phyloP scores from a whole-genome alignment of 1,140 invertebrate genomes.

The Sitodiplosis mosellana region DNA sequence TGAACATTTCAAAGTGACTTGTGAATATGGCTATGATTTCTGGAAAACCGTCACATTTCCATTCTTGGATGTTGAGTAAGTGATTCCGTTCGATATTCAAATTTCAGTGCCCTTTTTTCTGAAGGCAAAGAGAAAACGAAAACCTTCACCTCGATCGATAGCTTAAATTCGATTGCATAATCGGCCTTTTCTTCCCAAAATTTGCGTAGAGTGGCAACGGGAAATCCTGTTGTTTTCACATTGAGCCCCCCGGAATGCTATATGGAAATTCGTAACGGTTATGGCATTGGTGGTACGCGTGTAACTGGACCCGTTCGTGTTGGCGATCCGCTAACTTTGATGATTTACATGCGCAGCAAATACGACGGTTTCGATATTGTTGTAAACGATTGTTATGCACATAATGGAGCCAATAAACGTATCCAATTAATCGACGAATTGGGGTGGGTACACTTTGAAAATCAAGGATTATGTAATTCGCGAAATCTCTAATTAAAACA shows the following conservation, averaged over 20 bases:
- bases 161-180: background rate
- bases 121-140: too few relatives aligned
- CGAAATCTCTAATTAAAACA: conserved; percentile 2
- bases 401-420: conserved; percentile 80
- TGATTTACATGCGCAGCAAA: conserved; percentile 88
- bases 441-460: conserved; percentile 38
- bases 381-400: conserved; percentile 88
- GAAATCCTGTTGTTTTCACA: conserved; percentile 86
- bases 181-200: background rate
- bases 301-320: conserved; percentile 78
- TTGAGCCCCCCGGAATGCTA: conserved; percentile 83
- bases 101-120: background rate
- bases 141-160: background rate
- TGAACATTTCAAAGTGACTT: conserved; percentile 91
- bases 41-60: conserved; percentile 94
- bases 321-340: conserved; percentile 76
- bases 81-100: conserved; percentile 12
- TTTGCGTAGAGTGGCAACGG: conserved; percentile 61
- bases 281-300: conserved; percentile 60
- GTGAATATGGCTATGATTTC: conserved; percentile 90
- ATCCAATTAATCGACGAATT: conserved; percentile 85
- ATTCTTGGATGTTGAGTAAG: conserved; percentile 86
- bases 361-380: conserved; percentile 90
- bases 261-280: conserved; percentile 85
- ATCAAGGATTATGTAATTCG: conserved; percentile 1